phyloP scores from a whole-genome alignment of 1,140 invertebrate species.

The Atta cephalotes region DNA sequence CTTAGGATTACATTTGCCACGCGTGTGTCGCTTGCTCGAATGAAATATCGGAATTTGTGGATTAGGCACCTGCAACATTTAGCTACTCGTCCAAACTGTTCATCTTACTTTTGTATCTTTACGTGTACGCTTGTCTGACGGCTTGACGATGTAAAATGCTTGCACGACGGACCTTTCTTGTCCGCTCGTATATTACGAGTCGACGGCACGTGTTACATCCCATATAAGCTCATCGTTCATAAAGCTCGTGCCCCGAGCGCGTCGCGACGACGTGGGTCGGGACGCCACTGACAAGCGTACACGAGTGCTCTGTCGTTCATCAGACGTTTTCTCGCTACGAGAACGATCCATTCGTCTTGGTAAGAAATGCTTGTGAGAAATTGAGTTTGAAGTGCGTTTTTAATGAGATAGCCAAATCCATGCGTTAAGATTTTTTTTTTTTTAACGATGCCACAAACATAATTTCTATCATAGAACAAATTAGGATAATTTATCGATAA shows the following conservation, averaged over 20 bases:
- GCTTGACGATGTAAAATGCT: slow-evolving; percentile 61
- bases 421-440: neutral
- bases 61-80: slow-evolving; percentile 45
- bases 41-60: slow-evolving; percentile 42
- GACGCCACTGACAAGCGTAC: slow-evolving; percentile 59
- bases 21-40: slow-evolving; percentile 3
- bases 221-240: slow-evolving; percentile 74
- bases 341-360: slow-evolving; percentile 58
- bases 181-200: slow-evolving; percentile 74
- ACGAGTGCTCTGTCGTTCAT: slow-evolving; percentile 52
- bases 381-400: slow-evolving; percentile 42
- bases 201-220: slow-evolving; percentile 75
- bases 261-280: slow-evolving; percentile 56
- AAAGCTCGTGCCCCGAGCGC: slow-evolving; percentile 63
- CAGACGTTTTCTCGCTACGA: slow-evolving; percentile 37
- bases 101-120: slow-evolving; percentile 57
- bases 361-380: slow-evolving; percentile 43
- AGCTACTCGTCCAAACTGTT: slow-evolving; percentile 47
- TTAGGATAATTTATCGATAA: neutral
- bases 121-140: slow-evolving; percentile 39
- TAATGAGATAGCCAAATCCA: slow-evolving; percentile 11
- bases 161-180: slow-evolving; percentile 51
- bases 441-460: neutral
- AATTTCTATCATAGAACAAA: neutral
- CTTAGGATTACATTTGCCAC: slow-evolving; percentile 9